These are phyloP conservation scores for Hymenopus coronatus DNA, from an alignment of 2,888 invertebrate species.

Conservation along the genomic window DNA sequence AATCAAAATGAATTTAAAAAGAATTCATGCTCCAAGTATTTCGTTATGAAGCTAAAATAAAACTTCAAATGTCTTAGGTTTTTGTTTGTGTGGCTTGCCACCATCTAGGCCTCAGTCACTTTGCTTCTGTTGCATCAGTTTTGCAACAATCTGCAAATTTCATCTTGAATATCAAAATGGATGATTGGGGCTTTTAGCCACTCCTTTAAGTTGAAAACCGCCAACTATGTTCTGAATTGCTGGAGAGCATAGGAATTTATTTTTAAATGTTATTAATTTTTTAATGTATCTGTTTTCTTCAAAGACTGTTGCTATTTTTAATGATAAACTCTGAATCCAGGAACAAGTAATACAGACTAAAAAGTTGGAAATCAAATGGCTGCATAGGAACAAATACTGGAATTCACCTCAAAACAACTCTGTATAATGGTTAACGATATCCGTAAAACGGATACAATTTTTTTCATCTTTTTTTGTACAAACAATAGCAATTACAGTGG, in stretches of 20 bases:
- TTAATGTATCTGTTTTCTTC: neutral
- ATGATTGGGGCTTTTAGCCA: too few species aligned
- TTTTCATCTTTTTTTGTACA: slow-evolving; percentile 29
- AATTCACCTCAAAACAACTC: neutral
- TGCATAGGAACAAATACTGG: neutral
- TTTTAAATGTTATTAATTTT: neutral
- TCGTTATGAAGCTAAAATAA: too few species aligned
- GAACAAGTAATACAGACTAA: neutral
- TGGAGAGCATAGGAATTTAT: neutral
- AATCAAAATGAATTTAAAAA: too few species aligned
- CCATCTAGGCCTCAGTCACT: too few species aligned
- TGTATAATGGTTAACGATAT: slow-evolving; percentile 26
- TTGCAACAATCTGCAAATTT: too few species aligned
- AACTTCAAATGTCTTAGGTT: too few species aligned
- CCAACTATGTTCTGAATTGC: neutral
- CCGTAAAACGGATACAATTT: slow-evolving; percentile 29
- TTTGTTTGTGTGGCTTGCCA: too few species aligned
- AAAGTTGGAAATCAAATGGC: too few species aligned
- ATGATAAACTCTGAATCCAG: neutral
- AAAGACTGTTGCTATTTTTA: neutral
- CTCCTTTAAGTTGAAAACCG: too few species aligned
- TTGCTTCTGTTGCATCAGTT: too few species aligned
- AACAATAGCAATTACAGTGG: slow-evolving; percentile 33
- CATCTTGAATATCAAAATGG: too few species aligned
- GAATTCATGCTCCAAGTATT: too few species aligned